phyloP scores from a whole-genome alignment of 2,797 vertebrate genomes.

The Enteromius radiatus region DNA sequence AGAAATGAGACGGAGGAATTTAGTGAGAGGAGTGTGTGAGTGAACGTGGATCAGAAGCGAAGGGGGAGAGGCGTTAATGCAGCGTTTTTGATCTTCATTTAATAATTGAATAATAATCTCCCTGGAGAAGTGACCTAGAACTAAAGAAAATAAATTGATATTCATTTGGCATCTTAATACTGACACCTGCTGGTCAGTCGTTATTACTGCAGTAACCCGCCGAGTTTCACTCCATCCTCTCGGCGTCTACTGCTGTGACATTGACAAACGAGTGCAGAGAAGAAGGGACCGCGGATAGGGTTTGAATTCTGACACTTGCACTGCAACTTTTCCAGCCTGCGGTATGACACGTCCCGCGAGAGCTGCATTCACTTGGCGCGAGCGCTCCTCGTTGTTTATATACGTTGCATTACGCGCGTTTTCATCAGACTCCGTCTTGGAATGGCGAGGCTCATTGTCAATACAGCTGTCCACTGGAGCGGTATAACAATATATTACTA shows the following conservation, averaged over 20 bases:
- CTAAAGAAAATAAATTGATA: conserved; percentile 62
- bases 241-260: conserved; percentile 60
- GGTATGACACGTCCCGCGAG: not conserved
- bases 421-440: conserved; percentile 19
- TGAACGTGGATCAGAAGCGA: conserved; percentile 55
- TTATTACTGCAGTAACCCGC: conserved; percentile 56
- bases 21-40: conserved; percentile 42
- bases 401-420: conserved; percentile 21
- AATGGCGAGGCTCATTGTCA: conserved; percentile 43
- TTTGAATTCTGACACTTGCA: conserved; percentile 41
- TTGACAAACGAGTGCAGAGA: conserved; percentile 76
- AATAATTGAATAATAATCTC: conserved; percentile 88
- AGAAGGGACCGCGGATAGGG: conserved; percentile 44
- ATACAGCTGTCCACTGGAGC: conserved; percentile 35
- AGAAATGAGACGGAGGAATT: conserved; percentile 7
- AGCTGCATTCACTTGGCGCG: not conserved
- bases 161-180: conserved; percentile 65
- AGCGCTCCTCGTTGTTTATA: conserved; percentile 14
- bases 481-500: conserved; percentile 34
- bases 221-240: not conserved
- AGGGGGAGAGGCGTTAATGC: conserved; percentile 64
- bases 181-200: conserved; percentile 74
- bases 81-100: conserved; percentile 82
- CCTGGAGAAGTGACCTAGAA: conserved; percentile 83
- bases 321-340: conserved; percentile 6